Percentiles rank a stretch among this genome's conserved stretches.
These are phyloP conservation scores for Tricholauxania praeusta DNA, from an alignment of 2,888 invertebrate species.

Conservation along the genomic window DNA sequence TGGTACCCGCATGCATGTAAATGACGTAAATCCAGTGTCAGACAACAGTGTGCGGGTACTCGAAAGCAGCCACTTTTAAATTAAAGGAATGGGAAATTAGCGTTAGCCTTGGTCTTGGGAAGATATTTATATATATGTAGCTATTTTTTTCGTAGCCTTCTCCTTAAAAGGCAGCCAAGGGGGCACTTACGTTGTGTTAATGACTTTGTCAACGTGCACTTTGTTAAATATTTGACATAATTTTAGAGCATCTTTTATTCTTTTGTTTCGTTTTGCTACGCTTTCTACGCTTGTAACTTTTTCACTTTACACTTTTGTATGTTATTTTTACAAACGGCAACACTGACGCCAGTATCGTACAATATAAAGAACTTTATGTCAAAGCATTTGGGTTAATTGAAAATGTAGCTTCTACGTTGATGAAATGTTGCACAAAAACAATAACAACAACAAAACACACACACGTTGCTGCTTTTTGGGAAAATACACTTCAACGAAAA, in stretches of 20 bases:
- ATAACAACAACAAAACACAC: neutral
- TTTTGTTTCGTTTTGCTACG: neutral
- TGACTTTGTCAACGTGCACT: slow-evolving; percentile 13
- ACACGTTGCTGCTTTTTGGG: too few relatives aligned
- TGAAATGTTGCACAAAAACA: slow-evolving; percentile 28
- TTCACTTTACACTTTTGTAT: neutral
- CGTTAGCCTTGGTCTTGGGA: neutral
- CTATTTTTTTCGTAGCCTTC: too few relatives aligned
- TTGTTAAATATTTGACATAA: slow-evolving; percentile 18
- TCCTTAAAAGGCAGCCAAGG: too few relatives aligned
- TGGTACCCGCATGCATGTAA: slow-evolving; percentile 14
- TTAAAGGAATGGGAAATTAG: neutral
- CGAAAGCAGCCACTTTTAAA: slow-evolving; percentile 1
- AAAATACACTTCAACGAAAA: too few relatives aligned
- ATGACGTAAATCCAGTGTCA: slow-evolving; percentile 15
- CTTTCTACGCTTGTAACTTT: neutral
- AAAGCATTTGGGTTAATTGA: too few relatives aligned
- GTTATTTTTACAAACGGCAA: neutral
- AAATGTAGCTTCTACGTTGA: too few relatives aligned
- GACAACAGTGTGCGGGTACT: slow-evolving; percentile 24
- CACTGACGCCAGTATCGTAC: neutral
- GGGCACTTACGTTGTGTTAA: neutral
- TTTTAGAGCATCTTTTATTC: neutral
- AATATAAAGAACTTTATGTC: too few relatives aligned
- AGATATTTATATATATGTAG: too few relatives aligned